A percentile compares a stretch with the other conserved stretches of the same genome.
phyloP scores from a whole-genome alignment of 2,888 invertebrate species.

The Philhelius pedissequus region DNA sequence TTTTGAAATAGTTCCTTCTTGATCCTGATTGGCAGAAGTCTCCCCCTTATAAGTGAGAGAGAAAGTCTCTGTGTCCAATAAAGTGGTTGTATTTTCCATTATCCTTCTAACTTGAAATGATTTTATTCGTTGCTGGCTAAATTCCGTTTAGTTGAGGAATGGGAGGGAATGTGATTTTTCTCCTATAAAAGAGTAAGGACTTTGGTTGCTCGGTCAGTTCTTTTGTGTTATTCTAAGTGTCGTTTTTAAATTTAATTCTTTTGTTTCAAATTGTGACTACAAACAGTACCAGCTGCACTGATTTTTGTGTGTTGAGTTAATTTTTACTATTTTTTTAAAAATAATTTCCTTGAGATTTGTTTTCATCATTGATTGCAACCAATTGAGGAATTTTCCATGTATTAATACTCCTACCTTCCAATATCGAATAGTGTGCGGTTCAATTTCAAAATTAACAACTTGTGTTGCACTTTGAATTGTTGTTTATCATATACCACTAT shows the following conservation, averaged over 20 bases:
- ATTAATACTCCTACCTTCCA: background rate
- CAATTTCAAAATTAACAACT: conserved; percentile 49
- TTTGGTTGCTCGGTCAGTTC: conserved; percentile 4
- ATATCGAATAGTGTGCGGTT: background rate
- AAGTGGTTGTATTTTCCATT: background rate
- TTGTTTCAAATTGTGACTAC: background rate
- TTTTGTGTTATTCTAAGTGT: conserved; percentile 23
- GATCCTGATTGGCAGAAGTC: conserved; percentile 29
- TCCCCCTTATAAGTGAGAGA: background rate
- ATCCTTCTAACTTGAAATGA: background rate
- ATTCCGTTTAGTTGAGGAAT: background rate
- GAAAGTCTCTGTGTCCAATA: conserved; percentile 22
- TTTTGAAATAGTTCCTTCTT: background rate
- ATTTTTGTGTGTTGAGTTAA: background rate
- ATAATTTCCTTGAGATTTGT: background rate
- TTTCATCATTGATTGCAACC: background rate
- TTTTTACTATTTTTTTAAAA: background rate
- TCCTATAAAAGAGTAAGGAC: conserved; percentile 36
- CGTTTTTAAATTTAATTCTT: background rate
- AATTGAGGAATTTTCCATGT: background rate
- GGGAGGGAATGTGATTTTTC: background rate
- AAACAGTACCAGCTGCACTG: background rate
- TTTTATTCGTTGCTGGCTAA: background rate
- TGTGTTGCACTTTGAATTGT: conserved; percentile 11
- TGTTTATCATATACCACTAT: conserved; percentile 11